Evolutionary conservation across 2,113 vertebrate genomes (phyloP).

Genomic region (Psittacara wagleri): DNA sequence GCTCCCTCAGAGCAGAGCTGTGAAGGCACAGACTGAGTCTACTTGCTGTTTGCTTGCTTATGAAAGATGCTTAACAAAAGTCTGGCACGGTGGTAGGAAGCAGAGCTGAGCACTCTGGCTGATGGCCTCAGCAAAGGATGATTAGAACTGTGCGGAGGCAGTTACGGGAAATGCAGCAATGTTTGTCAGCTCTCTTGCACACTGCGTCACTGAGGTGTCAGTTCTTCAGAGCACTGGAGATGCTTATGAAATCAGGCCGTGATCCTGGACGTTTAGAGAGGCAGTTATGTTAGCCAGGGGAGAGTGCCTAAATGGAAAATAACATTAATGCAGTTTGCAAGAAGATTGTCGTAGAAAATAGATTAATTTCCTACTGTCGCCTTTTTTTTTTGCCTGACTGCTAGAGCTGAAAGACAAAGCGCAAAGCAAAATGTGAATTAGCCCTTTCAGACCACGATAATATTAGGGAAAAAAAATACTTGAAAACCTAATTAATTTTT

Average conservation of each 20-base stretch:
- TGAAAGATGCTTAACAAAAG: neutral
- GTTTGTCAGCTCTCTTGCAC: constrained; percentile 3
- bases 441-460: neutral
- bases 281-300: constrained; percentile 58
- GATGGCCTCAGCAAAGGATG: neutral
- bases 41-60: neutral
- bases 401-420: neutral
- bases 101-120: constrained; percentile 1
- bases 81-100: neutral
- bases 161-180: constrained; percentile 4
- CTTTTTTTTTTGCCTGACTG: neutral
- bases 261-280: constrained; percentile 69
- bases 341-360: constrained; percentile 66
- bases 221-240: constrained; percentile 69
- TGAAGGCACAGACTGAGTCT: neutral
- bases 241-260: constrained; percentile 82
- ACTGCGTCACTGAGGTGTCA: constrained; percentile 59
- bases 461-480: neutral
- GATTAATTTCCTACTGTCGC: constrained; percentile 46
- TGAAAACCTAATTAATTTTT: neutral
- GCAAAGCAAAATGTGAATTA: neutral
- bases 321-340: constrained; percentile 81
- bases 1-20: neutral
- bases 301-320: constrained; percentile 74
- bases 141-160: constrained; percentile 3